Evolutionary conservation across 1,140 invertebrate species (phyloP).

Genomic region (Drosophila orosa): DNA sequence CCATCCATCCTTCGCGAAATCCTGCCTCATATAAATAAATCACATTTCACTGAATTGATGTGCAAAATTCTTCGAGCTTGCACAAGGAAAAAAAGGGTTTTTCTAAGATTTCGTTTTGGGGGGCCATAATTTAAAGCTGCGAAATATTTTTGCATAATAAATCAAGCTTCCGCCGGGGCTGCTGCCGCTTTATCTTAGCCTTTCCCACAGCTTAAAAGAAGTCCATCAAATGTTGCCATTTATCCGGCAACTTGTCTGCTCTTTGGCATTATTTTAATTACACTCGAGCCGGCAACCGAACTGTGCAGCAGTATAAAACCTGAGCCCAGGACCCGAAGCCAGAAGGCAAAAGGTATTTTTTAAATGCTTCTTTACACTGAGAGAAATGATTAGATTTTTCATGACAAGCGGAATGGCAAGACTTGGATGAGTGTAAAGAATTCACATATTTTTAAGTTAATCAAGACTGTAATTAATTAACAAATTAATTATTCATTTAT

Average conservation of each 20-base stretch:
- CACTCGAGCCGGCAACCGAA: constrained; percentile 50
- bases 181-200: constrained; percentile 23
- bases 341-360: constrained; percentile 63
- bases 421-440: not conserved
- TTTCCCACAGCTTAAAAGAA: constrained; percentile 26
- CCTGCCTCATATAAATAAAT: constrained; percentile 74
- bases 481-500: not conserved
- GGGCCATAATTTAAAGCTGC: constrained; percentile 60
- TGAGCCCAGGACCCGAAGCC: constrained; percentile 21
- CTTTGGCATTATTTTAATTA: constrained; percentile 75
- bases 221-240: constrained; percentile 60
- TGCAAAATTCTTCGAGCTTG: constrained; percentile 61
- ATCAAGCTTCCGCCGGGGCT: constrained; percentile 63
- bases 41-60: constrained; percentile 73
- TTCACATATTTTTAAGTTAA: not conserved
- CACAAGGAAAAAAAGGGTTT: constrained; percentile 9
- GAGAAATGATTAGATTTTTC: not conserved
- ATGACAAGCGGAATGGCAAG: no score
- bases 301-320: constrained; percentile 34
- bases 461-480: not conserved
- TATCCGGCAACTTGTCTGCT: constrained; percentile 62
- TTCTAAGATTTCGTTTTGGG: constrained; percentile 42
- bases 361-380: constrained; percentile 52
- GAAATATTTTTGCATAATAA: constrained; percentile 77
- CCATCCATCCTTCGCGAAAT: constrained; percentile 29